Conservation (phyloP, 2,113 vertebrate genomes). For the Syrrhaptes paradoxus region DNA sequence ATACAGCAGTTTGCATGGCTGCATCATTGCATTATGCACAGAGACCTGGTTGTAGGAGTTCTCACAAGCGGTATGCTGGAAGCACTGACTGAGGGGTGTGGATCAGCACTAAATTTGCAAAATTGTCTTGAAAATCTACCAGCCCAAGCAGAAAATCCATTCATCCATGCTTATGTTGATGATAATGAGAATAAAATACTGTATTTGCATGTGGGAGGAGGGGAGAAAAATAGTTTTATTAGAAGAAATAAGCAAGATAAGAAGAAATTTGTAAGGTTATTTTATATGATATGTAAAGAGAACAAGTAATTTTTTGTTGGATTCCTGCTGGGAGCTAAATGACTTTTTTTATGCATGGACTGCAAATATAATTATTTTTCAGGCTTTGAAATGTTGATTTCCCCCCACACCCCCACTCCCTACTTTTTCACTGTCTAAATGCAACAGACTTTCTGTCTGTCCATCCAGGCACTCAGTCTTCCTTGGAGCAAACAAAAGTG, state of each 20-base stretch:
- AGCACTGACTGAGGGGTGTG: constrained; percentile 30
- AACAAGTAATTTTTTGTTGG: constrained; percentile 28
- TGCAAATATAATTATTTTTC: constrained; percentile 40
- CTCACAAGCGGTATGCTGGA: constrained; percentile 34
- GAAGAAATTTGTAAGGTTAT: not conserved
- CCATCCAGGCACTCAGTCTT: not conserved
- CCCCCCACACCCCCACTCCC: accelerated
- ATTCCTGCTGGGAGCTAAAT: constrained; percentile 41
- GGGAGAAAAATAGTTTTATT: constrained; percentile 4
- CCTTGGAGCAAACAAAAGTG: not conserved
- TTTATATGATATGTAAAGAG: constrained; percentile 18
- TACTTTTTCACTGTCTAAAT: not conserved
- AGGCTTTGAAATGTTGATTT: constrained; percentile 9
- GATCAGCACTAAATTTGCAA: constrained; percentile 61
- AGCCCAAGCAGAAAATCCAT: constrained; percentile 59
- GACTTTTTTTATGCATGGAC: constrained; percentile 25
- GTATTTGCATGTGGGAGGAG: constrained; percentile 15
- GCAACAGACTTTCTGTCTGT: not conserved
- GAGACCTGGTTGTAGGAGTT: constrained; percentile 37
- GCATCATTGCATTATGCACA: constrained; percentile 54
- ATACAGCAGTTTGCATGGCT: constrained; percentile 35
- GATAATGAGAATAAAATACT: constrained; percentile 39
- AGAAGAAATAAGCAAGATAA: not conserved
- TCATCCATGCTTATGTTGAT: constrained; percentile 51
- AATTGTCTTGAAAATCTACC: constrained; percentile 69